phyloP scores from a whole-genome alignment of 2,888 invertebrate species.

The Trichopoda pennipes region DNA sequence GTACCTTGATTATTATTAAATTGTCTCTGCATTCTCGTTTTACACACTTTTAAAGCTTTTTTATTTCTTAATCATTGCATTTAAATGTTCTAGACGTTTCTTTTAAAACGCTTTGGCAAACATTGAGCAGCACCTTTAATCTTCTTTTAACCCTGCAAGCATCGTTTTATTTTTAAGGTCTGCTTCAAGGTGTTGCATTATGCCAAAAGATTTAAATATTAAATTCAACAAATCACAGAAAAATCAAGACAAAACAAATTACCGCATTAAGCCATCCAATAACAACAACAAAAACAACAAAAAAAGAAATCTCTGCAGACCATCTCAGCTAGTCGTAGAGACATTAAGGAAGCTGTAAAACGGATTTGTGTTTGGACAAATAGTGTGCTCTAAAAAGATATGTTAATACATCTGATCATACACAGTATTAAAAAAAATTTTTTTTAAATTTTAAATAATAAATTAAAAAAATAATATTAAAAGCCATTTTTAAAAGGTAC shows the following conservation, averaged over 20 bases:
- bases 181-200: conserved; percentile 45
- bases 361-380: conserved; percentile 13
- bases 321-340: conserved; percentile 41
- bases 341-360: conserved; percentile 37
- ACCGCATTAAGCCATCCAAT: conserved; percentile 59
- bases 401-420: background rate
- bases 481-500: too few relatives aligned
- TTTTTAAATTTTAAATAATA: too few relatives aligned
- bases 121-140: conserved; percentile 1
- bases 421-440: too few relatives aligned
- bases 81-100: conserved; percentile 10
- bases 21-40: background rate
- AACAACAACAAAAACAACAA: too few relatives aligned
- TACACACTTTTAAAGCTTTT: conserved; percentile 7
- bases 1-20: background rate
- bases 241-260: conserved; percentile 63
- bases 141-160: conserved; percentile 20
- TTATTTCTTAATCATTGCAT: conserved; percentile 27
- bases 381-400: background rate
- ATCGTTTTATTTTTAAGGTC: background rate
- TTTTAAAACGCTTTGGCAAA: conserved; percentile 19
- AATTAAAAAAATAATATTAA: too few relatives aligned
- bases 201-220: conserved; percentile 31
- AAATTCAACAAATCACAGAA: conserved; percentile 22
- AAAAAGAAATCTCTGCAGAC: conserved; percentile 40